phyloP scores from a whole-genome alignment of 2,797 vertebrate genomes.

The Aplochiton taeniatus region DNA sequence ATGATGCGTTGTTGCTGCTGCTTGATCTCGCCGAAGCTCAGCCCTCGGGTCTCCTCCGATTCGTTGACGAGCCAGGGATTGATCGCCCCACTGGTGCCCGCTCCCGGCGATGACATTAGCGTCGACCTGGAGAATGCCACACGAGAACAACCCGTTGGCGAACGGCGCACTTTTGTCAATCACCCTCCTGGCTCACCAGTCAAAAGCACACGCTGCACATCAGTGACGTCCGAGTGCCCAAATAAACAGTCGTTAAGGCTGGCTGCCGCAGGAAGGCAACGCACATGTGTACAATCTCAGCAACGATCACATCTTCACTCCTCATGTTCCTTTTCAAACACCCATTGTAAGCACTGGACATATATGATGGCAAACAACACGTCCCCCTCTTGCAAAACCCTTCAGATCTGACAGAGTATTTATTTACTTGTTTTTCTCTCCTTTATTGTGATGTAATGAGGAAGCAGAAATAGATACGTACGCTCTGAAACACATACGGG shows the following conservation, averaged over 20 bases:
- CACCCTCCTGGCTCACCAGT: conserved; percentile 19
- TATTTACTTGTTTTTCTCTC: conserved; percentile 43
- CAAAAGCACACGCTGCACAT: conserved; percentile 18
- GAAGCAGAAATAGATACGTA: conserved; percentile 1
- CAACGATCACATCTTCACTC: conserved; percentile 51
- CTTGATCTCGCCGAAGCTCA: conserved; percentile 86
- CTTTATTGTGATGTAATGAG: conserved; percentile 30
- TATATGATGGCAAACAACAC: conserved; percentile 37
- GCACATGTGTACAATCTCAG: conserved; percentile 27
- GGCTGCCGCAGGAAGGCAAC: conserved; percentile 9
- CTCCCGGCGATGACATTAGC: conserved; percentile 78
- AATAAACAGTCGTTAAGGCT: conserved; percentile 39
- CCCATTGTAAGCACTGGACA: conserved; percentile 27
- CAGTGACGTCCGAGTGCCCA: conserved; percentile 25
- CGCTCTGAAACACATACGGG: conserved; percentile 10
- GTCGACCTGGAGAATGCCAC: conserved; percentile 74
- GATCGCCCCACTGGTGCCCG: conserved; percentile 54
- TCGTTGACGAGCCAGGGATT: conserved; percentile 95
- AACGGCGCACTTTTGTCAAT: conserved; percentile 26
- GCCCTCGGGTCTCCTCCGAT: conserved; percentile 87
- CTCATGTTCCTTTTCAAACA: conserved; percentile 37
- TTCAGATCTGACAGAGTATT: conserved; percentile 42
- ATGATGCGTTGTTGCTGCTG: conserved; percentile 91
- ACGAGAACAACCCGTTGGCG: background rate
- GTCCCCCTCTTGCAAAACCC: conserved; percentile 19